Evolutionary conservation across 2,888 invertebrate species (phyloP), one percentile per base, ranked within the genome.

Genomic region (Ecliptopera silaceata): DNA sequence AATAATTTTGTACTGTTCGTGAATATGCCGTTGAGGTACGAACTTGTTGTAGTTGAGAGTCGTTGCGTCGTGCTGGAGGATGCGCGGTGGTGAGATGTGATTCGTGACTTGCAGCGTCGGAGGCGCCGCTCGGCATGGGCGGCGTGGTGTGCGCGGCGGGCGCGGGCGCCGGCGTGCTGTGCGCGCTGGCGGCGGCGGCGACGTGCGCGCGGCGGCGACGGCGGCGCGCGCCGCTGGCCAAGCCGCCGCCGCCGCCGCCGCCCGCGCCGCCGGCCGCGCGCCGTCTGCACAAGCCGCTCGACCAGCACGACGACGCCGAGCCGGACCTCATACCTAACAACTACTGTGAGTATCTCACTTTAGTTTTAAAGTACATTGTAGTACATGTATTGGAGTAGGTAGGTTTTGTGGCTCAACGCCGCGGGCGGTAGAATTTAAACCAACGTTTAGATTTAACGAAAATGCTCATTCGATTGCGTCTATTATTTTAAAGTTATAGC

Each of bases 261-360:
- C 68, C 44, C 49, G 22, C 58, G 53, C 56, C 55, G 10, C 26
- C 6, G 4, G 20, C 20, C 20, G 20, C 70, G 63, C 59, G 18
- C 64, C 59, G n/a, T n/a, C n/a, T n/a, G 17, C 64, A 59, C 52
- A 75, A 80, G 64, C 68, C 57, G 41, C 64, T 68, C 18, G 86
- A 86, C 15, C 41, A 52, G 53, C 84, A 79, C 70, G 89, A 89
- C 63, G 89, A 90, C 70, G 74, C 84, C 15, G 90, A 90, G 72
- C 89, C 90, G 0, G 90, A 90, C 70, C 84, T 89, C 63, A 89
- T 89, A 74, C 89, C 89, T 4, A 90, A 89, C 67, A 83, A 89
- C 66, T 90, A 88, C 65, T 87, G 88, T 88, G 41, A 85, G 88
- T 84, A 59, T 4, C 1, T 4, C n/a, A n/a, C n/a, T n/a, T n/a